A percentile compares a stretch with the other conserved stretches of the same genome.
Conservation (phyloP, 2,888 invertebrate species). For the Luperina nickerlii region DNA sequence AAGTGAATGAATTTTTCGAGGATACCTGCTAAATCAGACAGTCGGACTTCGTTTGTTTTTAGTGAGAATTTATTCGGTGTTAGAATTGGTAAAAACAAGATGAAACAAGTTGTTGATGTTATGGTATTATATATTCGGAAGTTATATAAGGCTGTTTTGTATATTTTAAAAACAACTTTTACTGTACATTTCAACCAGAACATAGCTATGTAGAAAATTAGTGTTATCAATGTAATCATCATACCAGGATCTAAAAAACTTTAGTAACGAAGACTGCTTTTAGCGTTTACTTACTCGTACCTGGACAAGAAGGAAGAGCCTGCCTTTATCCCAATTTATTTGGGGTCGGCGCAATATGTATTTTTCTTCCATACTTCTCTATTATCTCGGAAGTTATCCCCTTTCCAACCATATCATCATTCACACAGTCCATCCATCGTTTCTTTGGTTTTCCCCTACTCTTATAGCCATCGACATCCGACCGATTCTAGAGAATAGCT, state of each 20-base stretch:
- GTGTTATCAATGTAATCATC: not conserved
- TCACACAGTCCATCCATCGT: too few relatives aligned
- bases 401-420: too few relatives aligned
- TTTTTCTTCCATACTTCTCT: too few relatives aligned
- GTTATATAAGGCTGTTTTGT: not conserved
- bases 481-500: too few relatives aligned
- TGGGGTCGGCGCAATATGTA: too few relatives aligned
- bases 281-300: too few relatives aligned
- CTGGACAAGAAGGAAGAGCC: too few relatives aligned
- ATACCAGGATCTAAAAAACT: not conserved
- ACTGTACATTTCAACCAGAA: not conserved
- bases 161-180: not conserved
- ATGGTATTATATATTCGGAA: not conserved
- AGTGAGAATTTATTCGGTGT: constrained; percentile 21
- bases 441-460: too few relatives aligned
- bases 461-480: too few relatives aligned
- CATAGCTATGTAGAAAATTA: not conserved
- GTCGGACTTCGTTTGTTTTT: constrained; percentile 30
- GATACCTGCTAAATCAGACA: constrained; percentile 18
- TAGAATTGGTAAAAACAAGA: constrained; percentile 1
- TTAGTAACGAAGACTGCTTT: too few relatives aligned
- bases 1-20: constrained; percentile 43
- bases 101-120: constrained; percentile 9
- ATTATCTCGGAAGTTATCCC: too few relatives aligned
- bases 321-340: too few relatives aligned